Percentiles rank a stretch among this genome's conserved stretches.
These are phyloP conservation scores for Cygnus buccinator DNA, from an alignment of 2,113 vertebrate species.

Conservation along the genomic window DNA sequence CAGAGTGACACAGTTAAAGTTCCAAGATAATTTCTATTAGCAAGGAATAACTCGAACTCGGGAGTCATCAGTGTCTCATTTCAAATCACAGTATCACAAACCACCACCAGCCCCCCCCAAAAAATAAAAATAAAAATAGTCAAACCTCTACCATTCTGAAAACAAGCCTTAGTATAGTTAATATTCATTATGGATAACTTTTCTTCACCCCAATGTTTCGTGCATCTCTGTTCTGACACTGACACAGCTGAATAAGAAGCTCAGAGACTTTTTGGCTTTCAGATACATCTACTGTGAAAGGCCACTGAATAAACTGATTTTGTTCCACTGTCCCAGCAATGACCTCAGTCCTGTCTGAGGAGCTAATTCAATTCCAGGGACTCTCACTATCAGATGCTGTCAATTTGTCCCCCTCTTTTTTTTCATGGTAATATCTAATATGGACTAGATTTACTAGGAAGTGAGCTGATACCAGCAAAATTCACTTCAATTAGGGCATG, in stretches of 20 bases:
- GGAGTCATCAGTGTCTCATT: not conserved
- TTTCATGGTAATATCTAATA: constrained; percentile 23
- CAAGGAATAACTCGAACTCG: not conserved
- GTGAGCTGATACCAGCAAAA: constrained; percentile 55
- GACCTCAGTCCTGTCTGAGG: constrained; percentile 30
- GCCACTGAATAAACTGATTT: constrained; percentile 22
- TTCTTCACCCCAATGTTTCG: not conserved
- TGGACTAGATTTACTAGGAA: constrained; percentile 3
- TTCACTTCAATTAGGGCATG: constrained; percentile 37
- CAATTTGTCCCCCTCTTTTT: not conserved
- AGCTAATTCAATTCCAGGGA: constrained; percentile 56
- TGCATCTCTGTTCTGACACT: not conserved
- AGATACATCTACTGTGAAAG: not conserved
- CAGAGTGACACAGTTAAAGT: not conserved
- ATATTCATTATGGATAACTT: not conserved
- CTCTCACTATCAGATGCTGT: constrained; percentile 41
- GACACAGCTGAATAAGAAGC: not conserved
- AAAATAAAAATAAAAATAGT: not conserved
- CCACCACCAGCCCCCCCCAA: not conserved
- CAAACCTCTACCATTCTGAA: not conserved
- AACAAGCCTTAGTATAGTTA: not conserved
- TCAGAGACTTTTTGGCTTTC: not conserved
- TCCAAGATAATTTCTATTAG: not conserved
- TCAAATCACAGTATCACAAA: not conserved
- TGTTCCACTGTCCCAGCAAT: constrained; percentile 31